Evolutionary conservation across 2,113 vertebrate genomes (phyloP).

Genomic region (Mystacornis crossleyi): DNA sequence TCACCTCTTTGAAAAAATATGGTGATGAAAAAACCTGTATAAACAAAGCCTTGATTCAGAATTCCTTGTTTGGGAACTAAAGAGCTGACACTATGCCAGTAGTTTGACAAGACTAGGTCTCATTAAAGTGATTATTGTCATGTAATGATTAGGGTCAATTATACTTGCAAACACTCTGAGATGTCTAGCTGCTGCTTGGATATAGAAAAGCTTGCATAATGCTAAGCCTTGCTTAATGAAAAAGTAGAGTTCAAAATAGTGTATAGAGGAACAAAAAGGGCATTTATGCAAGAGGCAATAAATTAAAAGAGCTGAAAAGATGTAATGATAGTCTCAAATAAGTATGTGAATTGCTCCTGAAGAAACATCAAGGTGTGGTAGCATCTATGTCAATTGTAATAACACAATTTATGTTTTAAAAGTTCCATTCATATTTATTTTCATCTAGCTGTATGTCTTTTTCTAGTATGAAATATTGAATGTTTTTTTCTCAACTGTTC

Average conservation of each 20-base stretch:
- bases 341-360: not conserved
- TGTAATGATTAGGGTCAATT: not conserved
- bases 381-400: not conserved
- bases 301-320: not conserved
- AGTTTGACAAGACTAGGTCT: not conserved
- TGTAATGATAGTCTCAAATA: not conserved
- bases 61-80: not conserved
- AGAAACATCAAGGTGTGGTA: not conserved
- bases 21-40: not conserved
- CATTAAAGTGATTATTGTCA: not conserved
- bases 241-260: not conserved
- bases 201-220: not conserved
- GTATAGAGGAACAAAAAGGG: not conserved
- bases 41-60: not conserved
- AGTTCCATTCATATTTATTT: not conserved
- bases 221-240: not conserved
- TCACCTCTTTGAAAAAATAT: not conserved
- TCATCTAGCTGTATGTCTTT: not conserved
- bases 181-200: not conserved
- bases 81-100: not conserved
- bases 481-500: not conserved
- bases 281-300: not conserved
- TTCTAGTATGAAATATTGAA: not conserved
- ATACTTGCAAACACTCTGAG: not conserved
- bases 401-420: not conserved